Percentiles rank a stretch among this genome's conserved stretches.
These are phyloP conservation scores for Pungitius pungitius DNA, from an alignment of 2,113 vertebrate genomes.

Conservation along the genomic window DNA sequence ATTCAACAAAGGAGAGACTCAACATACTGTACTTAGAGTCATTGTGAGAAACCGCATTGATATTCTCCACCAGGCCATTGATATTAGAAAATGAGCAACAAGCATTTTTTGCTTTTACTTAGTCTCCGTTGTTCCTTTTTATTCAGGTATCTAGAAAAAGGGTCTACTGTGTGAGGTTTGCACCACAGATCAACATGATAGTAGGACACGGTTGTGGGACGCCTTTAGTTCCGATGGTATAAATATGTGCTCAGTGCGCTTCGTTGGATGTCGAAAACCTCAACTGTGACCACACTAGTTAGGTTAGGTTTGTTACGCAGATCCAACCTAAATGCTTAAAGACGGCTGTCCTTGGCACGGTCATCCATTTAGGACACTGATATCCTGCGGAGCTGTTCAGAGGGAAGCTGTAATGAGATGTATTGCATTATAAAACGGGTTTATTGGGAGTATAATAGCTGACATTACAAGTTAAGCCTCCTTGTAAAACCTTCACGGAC, in stretches of 20 bases:
- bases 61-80: too few species aligned
- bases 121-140: neutral
- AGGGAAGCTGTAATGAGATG: constrained; percentile 49
- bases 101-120: neutral
- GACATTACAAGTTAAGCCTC: constrained; percentile 55
- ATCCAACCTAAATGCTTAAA: neutral
- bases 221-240: constrained; percentile 7
- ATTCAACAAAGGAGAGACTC: neutral
- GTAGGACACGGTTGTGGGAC: constrained; percentile 9
- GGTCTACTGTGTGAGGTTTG: neutral
- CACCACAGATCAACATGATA: constrained; percentile 17
- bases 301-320: constrained; percentile 16
- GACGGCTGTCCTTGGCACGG: neutral
- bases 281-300: constrained; percentile 36
- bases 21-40: neutral
- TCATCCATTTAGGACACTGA: neutral
- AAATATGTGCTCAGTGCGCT: constrained; percentile 7
- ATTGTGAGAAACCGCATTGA: neutral
- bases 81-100: neutral
- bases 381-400: constrained; percentile 18
- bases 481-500: constrained; percentile 39
- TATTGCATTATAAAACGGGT: constrained; percentile 45
- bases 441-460: constrained; percentile 66
- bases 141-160: neutral
- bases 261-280: constrained; percentile 23